A percentile compares a stretch with the other conserved stretches of the same genome.
These are phyloP conservation scores for Gallinago undulata DNA, from an alignment of 2,113 vertebrate genomes.

Conservation along the genomic window DNA sequence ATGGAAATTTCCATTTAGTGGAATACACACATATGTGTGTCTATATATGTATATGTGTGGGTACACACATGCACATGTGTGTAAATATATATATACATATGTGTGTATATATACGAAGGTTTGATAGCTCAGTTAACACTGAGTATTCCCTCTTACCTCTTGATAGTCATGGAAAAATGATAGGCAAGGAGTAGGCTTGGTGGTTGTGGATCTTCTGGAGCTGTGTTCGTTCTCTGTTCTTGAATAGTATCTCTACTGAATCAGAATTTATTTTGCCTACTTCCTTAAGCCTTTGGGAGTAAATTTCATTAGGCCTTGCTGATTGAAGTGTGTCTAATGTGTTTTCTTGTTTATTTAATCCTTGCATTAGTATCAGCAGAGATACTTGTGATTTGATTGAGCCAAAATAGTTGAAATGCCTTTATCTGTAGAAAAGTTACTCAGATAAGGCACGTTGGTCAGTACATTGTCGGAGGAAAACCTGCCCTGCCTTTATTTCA, in stretches of 20 bases:
- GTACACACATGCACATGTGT: background rate
- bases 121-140: background rate
- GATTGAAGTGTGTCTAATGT: background rate
- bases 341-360: conserved; percentile 1
- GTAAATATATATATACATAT: background rate
- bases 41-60: background rate
- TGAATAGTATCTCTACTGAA: background rate
- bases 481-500: background rate
- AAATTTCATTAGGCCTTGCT: background rate
- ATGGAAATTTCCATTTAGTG: background rate
- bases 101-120: background rate
- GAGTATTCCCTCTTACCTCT: background rate
- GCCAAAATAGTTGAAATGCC: background rate
- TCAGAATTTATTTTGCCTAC: background rate
- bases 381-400: background rate
- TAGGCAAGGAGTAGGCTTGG: background rate
- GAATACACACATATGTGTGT: background rate
- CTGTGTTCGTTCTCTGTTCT: background rate
- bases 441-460: fast-evolving
- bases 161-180: background rate
- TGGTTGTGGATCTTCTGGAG: background rate
- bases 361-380: background rate
- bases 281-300: background rate
- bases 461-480: background rate
- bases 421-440: background rate